Evolutionary conservation across 2,888 invertebrate genomes (phyloP).

Genomic region (Catotricha subobsoleta): DNA sequence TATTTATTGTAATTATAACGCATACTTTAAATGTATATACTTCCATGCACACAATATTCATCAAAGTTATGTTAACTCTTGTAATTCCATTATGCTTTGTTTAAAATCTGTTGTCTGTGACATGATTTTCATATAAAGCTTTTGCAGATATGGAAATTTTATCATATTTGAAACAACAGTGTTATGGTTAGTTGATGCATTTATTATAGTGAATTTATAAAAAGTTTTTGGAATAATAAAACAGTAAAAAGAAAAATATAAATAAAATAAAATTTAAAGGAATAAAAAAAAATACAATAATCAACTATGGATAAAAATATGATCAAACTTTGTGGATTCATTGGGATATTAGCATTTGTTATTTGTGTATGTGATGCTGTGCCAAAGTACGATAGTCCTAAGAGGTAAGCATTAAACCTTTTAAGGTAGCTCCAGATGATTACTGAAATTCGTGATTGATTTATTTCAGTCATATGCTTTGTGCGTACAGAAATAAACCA

Average conservation of each 20-base stretch:
- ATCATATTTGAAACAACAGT: not conserved
- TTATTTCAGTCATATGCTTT: no score
- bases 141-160: not conserved
- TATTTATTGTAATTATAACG: no score
- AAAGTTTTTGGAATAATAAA: not conserved
- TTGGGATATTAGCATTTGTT: not conserved
- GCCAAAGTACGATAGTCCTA: constrained; percentile 4
- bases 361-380: not conserved
- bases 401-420: not conserved
- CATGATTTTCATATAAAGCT: constrained; percentile 8
- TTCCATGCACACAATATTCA: no score
- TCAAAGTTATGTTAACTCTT: not conserved
- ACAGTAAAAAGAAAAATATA: not conserved
- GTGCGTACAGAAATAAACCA: no score
- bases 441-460: not conserved
- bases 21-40: no score
- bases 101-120: constrained; percentile 7
- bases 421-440: not conserved
- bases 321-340: constrained; percentile 3
- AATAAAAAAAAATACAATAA: not conserved
- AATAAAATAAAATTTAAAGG: not conserved
- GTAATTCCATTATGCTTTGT: constrained; percentile 8
- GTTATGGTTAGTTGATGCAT: not conserved
- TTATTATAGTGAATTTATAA: not conserved
- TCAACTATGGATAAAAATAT: not conserved